Base-by-base conservation (phyloP, 2,888 invertebrate genomes). In the Cordilura impudica region DNA sequence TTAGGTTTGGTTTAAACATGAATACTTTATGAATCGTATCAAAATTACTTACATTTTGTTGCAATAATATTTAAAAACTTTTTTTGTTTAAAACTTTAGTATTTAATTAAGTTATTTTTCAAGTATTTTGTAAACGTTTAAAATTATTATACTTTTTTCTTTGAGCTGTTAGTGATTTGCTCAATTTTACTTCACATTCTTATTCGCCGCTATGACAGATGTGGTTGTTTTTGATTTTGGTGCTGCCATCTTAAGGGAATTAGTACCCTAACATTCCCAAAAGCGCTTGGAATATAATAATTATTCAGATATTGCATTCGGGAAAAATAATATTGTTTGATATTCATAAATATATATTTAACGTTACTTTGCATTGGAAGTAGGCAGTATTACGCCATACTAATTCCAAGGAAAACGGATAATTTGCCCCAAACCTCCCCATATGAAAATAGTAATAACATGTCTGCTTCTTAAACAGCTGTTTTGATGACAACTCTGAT, bases 131-230 rank as follows among this genome's bases (percentile, higher is more conserved):
- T 16, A 78, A 73, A 73, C 78, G 78, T 73, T 69, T 78, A 58
- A 16, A 31, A 65, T 45, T 16, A n/a, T 58, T 51, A 53, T 49
- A 14, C 19, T 61, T 61, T 60, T 47, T 7, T 39, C 10, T 12
- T 1, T 31, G 6, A 31, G 29, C 58, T 67, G 60, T 74, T 78
- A 70, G 51, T 39, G 5, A 60, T 65, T 67, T 65, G 66, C 69
- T 5, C 18, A 26, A 58, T 16, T 61, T 21, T 45, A 18, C 61
- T 73, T 61, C 29, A 5, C 1, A 47, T n/a, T 16, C 2, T 35
- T 31, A 51, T 73, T 73, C 69, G 78, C 78, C 73, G 73, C 69
- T 53, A 14, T 63, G 51, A 69, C 63, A 58, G 45, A 53, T 39
- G 2, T 10, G 5, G 2, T 18, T 26, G 14, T 47, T 43, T 4